Percentiles rank a stretch among this genome's conserved stretches.
These are phyloP conservation scores for Calliopum simillimum DNA, from an alignment of 2,888 invertebrate species.

Conservation along the genomic window DNA sequence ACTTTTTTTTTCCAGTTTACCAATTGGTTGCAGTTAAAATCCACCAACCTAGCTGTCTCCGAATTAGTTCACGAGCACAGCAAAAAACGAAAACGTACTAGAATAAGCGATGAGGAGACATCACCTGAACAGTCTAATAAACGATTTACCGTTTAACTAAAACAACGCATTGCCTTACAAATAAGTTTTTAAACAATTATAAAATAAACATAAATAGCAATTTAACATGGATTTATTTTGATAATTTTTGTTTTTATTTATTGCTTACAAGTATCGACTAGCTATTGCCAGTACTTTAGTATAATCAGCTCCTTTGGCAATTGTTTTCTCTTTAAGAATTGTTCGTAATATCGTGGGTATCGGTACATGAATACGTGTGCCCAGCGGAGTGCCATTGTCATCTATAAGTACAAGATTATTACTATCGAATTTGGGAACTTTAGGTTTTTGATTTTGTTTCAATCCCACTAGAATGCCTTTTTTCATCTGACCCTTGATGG, in stretches of 20 bases:
- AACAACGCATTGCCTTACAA: not conserved
- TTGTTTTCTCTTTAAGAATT: conserved; percentile 83
- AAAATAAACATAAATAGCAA: not conserved
- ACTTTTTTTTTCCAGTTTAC: conserved; percentile 53
- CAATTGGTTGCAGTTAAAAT: conserved; percentile 65
- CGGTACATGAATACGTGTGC: conserved; percentile 94
- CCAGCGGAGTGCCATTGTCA: conserved; percentile 93
- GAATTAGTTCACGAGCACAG: conserved; percentile 64
- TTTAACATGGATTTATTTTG: conserved; percentile 5
- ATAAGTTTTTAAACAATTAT: not conserved
- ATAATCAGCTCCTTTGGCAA: conserved; percentile 87
- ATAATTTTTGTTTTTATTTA: not conserved
- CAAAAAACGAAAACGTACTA: conserved; percentile 63
- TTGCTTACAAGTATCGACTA: conserved; percentile 69
- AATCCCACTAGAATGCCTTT: conserved; percentile 91
- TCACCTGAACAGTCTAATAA: conserved; percentile 49
- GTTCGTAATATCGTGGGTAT: conserved; percentile 91
- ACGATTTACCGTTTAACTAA: conserved; percentile 49
- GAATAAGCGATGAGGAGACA: conserved; percentile 49
- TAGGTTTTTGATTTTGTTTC: conserved; percentile 82
- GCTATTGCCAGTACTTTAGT: conserved; percentile 93
- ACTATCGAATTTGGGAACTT: conserved; percentile 91
- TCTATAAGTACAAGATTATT: conserved; percentile 97
- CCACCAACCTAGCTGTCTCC: conserved; percentile 58
- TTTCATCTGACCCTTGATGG: conserved; percentile 95